A percentile compares a stretch with the other conserved stretches of the same genome.
Evolutionary conservation across 2,888 invertebrate species (phyloP).

Genomic region (Drosophila macrospina): DNA sequence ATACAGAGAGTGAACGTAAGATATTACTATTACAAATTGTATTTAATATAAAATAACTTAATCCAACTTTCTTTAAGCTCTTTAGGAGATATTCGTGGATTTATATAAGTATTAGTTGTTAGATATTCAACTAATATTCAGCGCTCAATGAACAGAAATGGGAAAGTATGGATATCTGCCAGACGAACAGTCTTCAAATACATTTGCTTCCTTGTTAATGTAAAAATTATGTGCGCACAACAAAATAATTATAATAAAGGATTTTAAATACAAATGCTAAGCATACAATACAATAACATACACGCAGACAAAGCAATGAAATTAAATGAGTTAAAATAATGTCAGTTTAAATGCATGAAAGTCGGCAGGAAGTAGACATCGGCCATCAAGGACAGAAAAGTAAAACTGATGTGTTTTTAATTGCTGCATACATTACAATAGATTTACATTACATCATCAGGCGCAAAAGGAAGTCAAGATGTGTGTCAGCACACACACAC

Average conservation of each 20-base stretch:
- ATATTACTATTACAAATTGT: no score
- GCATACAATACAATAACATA: slow-evolving; percentile 2
- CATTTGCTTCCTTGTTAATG: slow-evolving; percentile 18
- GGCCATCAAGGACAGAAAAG: slow-evolving; percentile 26
- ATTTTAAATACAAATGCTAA: slow-evolving; percentile 45
- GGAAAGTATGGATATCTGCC: neutral
- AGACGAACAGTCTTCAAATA: neutral
- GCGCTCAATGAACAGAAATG: no score
- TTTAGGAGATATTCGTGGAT: slow-evolving; percentile 1
- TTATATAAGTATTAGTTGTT: neutral
- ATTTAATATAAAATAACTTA: no score
- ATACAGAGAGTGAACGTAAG: neutral
- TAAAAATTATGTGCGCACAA: slow-evolving; percentile 60
- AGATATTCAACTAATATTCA: neutral
- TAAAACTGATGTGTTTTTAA: slow-evolving; percentile 75
- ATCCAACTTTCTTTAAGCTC: neutral
- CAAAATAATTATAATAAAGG: slow-evolving; percentile 45
- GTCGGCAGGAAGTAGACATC: slow-evolving; percentile 26
- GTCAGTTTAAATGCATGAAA: slow-evolving; percentile 40
- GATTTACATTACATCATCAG: slow-evolving; percentile 65
- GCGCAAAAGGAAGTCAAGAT: slow-evolving; percentile 20
- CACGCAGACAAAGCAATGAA: slow-evolving; percentile 48
- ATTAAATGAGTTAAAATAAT: slow-evolving; percentile 70
- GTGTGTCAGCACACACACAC: neutral
- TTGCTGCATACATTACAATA: slow-evolving; percentile 79